Conservation (phyloP, 1,140 invertebrate species). For the Ceratitis capitata region DNA sequence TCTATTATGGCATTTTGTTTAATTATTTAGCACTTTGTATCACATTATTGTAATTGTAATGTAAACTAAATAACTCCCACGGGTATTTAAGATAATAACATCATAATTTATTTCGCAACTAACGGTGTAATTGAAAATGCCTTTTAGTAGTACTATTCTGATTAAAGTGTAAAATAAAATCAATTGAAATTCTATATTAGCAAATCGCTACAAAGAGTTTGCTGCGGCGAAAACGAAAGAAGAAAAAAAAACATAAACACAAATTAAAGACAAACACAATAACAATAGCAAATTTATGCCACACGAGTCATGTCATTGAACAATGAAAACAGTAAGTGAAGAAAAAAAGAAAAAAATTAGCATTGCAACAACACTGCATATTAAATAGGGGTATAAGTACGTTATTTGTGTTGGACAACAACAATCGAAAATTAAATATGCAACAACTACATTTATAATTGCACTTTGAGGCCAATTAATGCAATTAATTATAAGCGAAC, state of each 20-base stretch:
- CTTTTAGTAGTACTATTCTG: too few relatives aligned
- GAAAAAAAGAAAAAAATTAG: not conserved
- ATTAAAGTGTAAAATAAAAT: not conserved
- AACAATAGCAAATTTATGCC: conserved; percentile 20
- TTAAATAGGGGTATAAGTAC: not conserved
- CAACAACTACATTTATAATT: not conserved
- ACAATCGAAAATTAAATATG: not conserved
- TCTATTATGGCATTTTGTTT: too few relatives aligned
- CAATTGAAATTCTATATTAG: not conserved
- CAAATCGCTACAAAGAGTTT: not conserved
- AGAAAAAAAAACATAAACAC: not conserved
- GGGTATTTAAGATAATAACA: not conserved
- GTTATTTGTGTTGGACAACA: not conserved
- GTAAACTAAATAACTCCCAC: not conserved
- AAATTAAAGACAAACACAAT: not conserved
- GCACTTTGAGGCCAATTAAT: conserved; percentile 20
- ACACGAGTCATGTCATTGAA: conserved; percentile 14
- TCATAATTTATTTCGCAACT: too few relatives aligned
- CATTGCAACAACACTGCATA: conserved; percentile 5
- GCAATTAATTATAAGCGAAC: conserved; percentile 12
- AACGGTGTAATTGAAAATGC: too few relatives aligned
- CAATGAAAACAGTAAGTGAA: not conserved
- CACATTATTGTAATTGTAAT: not conserved
- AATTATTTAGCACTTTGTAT: not conserved
- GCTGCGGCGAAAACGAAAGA: too few relatives aligned